These are phyloP conservation scores for Eristalis arbustorum DNA, from an alignment of 2,888 invertebrate species.

Conservation along the genomic window DNA sequence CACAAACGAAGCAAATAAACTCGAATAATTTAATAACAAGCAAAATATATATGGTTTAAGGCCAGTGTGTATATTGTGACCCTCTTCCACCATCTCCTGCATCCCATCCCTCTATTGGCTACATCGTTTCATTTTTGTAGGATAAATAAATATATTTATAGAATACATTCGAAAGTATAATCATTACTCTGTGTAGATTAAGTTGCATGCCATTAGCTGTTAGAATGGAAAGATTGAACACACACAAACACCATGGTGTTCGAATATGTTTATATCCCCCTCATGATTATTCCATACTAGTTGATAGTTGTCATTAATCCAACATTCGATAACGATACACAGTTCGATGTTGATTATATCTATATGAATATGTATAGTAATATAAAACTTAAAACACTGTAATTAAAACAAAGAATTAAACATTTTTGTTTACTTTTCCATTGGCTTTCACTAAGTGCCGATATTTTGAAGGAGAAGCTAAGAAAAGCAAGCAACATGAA, in stretches of 20 bases:
- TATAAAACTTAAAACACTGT: slow-evolving; percentile 7
- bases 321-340: not conserved
- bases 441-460: slow-evolving; percentile 49
- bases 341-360: slow-evolving; percentile 6
- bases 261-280: not conserved
- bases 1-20: no score
- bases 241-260: not conserved
- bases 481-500: not conserved
- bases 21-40: no score
- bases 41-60: not conserved
- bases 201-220: not conserved
- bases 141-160: not conserved
- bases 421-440: slow-evolving; percentile 35
- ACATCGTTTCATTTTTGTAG: not conserved
- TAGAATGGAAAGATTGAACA: slow-evolving; percentile 5
- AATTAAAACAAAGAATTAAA: slow-evolving; percentile 19
- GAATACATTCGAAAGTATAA: not conserved
- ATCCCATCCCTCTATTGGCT: no score
- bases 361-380: not conserved
- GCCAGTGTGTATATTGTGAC: not conserved
- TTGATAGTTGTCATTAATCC: not conserved
- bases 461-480: slow-evolving; percentile 25
- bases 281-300: not conserved
- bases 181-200: not conserved
- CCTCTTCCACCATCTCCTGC: no score